Conservation (phyloP, 2,797 vertebrate species). For the Halcyon chelicuti region DNA sequence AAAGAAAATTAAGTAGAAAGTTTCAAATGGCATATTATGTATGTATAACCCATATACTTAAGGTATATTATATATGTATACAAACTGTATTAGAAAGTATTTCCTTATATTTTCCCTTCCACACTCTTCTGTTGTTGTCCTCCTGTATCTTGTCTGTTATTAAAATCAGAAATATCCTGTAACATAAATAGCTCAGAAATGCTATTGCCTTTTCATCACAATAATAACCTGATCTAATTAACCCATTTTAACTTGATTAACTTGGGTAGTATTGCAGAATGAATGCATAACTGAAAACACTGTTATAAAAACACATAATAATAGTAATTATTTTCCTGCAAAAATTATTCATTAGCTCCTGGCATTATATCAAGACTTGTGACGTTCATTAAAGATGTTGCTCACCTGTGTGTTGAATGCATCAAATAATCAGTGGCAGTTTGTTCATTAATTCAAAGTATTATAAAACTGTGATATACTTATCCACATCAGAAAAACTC, state of each 20-base stretch:
- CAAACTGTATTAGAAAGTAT: background rate
- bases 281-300: background rate
- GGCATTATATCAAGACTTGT: background rate
- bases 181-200: background rate
- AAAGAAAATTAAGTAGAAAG: background rate
- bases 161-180: background rate
- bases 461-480: background rate
- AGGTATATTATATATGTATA: background rate
- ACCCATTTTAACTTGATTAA: background rate
- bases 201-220: background rate
- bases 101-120: background rate
- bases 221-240: background rate
- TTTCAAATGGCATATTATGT: background rate
- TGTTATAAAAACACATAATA: background rate
- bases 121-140: background rate
- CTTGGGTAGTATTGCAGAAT: background rate
- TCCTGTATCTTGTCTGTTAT: background rate
- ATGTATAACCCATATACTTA: background rate
- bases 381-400: background rate
- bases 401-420: background rate
- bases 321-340: background rate
- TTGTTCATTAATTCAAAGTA: background rate
- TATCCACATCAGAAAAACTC: background rate
- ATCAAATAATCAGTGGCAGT: background rate
- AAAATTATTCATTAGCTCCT: background rate